Evolutionary conservation across 2,888 invertebrate genomes (phyloP).

Genomic region (Mellilla xanthometata): DNA sequence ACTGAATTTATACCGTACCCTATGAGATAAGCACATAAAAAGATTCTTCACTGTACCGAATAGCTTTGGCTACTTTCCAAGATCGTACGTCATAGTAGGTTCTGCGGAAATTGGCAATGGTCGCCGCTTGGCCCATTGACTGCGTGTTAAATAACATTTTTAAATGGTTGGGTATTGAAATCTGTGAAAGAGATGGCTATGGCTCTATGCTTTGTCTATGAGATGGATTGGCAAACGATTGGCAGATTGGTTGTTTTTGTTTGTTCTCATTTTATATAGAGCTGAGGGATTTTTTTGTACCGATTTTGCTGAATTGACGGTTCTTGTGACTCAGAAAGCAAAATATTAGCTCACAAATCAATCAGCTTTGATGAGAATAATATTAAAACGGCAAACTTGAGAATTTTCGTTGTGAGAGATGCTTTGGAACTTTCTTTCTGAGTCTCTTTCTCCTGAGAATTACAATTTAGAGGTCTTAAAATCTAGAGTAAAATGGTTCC

Average conservation of each 20-base stretch:
- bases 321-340: too few species aligned
- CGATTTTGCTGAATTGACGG: too few species aligned
- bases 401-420: too few species aligned
- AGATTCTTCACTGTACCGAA: conserved; percentile 53
- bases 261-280: too few species aligned
- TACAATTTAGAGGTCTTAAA: too few species aligned
- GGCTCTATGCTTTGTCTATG: background rate
- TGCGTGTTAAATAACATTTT: conserved; percentile 40
- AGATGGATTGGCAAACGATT: background rate
- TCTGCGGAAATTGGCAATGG: conserved; percentile 42
- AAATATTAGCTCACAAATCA: too few species aligned
- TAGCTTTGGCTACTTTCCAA: conserved; percentile 57
- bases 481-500: too few species aligned
- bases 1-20: conserved; percentile 26
- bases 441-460: too few species aligned
- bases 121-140: conserved; percentile 32
- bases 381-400: too few species aligned
- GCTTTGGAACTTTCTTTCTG: too few species aligned
- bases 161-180: conserved; percentile 20
- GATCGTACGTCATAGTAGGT: conserved; percentile 46
- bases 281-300: too few species aligned
- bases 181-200: background rate
- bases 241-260: background rate
- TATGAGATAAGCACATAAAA: conserved; percentile 36
- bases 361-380: too few species aligned